Evolutionary conservation across 2,113 vertebrate species (phyloP).

Genomic region (Chionis minor): DNA sequence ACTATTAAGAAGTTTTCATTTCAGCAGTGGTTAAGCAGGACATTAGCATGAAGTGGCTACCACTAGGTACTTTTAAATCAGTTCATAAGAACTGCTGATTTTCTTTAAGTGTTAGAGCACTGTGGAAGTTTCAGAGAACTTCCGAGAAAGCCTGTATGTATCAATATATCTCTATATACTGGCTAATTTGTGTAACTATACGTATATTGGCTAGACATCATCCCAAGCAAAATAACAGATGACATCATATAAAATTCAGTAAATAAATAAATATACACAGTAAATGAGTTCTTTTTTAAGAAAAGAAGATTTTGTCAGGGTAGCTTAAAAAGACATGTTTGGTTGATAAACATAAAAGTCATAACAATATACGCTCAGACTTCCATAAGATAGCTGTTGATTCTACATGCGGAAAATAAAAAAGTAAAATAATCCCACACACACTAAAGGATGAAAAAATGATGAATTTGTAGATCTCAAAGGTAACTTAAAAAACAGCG

Average conservation of each 20-base stretch:
- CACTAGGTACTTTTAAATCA: background rate
- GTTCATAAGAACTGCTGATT: background rate
- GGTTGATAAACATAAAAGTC: background rate
- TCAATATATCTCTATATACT: background rate
- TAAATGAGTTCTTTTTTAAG: background rate
- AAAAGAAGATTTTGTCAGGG: background rate
- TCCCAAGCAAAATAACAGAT: background rate
- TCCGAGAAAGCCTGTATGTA: background rate
- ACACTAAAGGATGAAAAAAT: background rate
- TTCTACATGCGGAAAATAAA: background rate
- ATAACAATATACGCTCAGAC: background rate
- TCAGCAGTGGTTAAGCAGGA: background rate
- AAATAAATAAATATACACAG: background rate
- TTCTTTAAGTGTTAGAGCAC: background rate
- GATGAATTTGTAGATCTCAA: background rate
- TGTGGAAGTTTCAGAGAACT: background rate
- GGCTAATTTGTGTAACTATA: background rate
- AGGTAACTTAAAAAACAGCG: background rate
- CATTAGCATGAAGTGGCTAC: background rate
- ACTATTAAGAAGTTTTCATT: background rate
- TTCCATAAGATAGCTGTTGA: background rate
- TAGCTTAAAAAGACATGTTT: background rate
- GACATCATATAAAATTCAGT: rapidly evolving
- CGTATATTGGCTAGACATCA: background rate
- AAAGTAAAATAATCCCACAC: background rate